Base-by-base conservation (phyloP, 2,797 vertebrate genomes). In the Chaetodon trifasciatus region DNA sequence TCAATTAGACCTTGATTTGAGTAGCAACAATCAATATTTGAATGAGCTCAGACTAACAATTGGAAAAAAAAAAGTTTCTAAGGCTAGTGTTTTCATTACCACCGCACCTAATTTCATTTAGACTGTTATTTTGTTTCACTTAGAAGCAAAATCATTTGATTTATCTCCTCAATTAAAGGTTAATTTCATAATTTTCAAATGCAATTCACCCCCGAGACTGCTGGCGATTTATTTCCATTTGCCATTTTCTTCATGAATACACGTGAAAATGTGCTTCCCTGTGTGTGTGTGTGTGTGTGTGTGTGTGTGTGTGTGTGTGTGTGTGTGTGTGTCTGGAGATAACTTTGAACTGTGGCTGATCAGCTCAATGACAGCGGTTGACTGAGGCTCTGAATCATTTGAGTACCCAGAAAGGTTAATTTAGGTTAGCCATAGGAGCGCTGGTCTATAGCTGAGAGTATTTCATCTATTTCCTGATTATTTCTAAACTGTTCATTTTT, bases 221-320 rank as follows among this genome's bases (percentile, higher is more conserved):
- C 2, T 58, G 21, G 61, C 8, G 1, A 81, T 91, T 85, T 84
- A 49, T 88, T 85, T 84, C 74, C 10, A 86, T 79, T 86, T 85
- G 50, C 56, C 50, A 42, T 74, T 74, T 80, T 76, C 61, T 58
- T 60, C 37, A 50, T 8, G 46, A 72, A 6, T 24, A 55, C 5
- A 52, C 0, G 1, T 53, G 19, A 37, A 74, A 70, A 56, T 15
- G 3, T 49, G 2, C 44, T 23, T 40, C 0, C 5, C 2, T 42
- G 63, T 17, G 68, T 11, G 40, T 13, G 62, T 35, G 12, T 69
- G 58, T 23, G 42, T 37, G 11, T 60, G 44, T 52, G 8, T 70
- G 73, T 53, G 67, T 42, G 7, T 69, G 55, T 19, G 37, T 70
- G 62, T 71, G 63, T 32, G 42, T 72, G 53, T 65, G 8, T 62